These are phyloP conservation scores for Hippoglossus stenolepis DNA, from an alignment of 2,113 vertebrate species.

Conservation along the genomic window DNA sequence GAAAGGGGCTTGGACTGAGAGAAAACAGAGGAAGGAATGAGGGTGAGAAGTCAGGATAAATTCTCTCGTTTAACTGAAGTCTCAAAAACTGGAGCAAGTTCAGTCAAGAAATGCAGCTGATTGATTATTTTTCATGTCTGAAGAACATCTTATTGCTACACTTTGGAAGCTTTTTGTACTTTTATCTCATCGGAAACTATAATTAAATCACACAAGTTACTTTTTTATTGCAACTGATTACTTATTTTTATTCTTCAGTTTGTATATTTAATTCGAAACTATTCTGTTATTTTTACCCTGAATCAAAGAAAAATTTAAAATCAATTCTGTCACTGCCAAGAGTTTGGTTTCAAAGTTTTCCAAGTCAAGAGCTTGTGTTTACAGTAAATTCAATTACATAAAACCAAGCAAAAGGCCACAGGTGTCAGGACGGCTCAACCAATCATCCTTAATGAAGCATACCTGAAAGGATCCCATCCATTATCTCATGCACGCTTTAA, in stretches of 20 bases:
- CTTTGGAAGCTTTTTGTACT: too few species aligned
- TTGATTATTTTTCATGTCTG: too few species aligned
- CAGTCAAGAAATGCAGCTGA: not conserved
- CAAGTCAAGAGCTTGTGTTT: slow-evolving; percentile 8
- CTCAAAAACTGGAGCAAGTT: not conserved
- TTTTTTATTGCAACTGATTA: too few species aligned
- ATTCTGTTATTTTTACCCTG: not conserved
- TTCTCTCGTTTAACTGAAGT: not conserved
- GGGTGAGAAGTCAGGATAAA: slow-evolving; percentile 8
- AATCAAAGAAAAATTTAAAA: too few species aligned
- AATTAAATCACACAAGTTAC: not conserved
- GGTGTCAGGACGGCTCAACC: not conserved
- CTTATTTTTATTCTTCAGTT: too few species aligned
- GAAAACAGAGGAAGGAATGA: not conserved
- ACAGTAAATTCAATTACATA: slow-evolving; percentile 7
- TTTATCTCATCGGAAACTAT: not conserved
- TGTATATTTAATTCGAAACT: too few species aligned
- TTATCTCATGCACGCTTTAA: slow-evolving; percentile 1
- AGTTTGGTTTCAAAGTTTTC: not conserved
- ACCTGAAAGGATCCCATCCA: not conserved
- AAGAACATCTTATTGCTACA: too few species aligned
- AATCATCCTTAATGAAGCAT: not conserved
- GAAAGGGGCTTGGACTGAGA: not conserved
- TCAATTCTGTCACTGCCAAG: not conserved
- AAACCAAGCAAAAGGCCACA: not conserved